Evolutionary conservation across 2,888 invertebrate genomes (phyloP).

Genomic region (Eupithecia subumbrata): DNA sequence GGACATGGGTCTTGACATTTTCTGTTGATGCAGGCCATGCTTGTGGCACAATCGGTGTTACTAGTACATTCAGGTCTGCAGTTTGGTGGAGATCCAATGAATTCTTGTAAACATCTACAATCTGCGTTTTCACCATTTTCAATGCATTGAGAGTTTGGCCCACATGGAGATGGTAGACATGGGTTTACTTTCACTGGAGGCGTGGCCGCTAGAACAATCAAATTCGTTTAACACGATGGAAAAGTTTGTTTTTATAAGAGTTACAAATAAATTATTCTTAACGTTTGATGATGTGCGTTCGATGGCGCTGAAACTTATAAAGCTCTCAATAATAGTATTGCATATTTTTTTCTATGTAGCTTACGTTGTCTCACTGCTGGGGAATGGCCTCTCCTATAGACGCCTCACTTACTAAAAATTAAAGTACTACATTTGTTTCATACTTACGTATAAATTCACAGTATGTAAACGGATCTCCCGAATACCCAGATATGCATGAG

Average conservation of each 20-base stretch:
- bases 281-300: not conserved
- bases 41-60: slow-evolving; percentile 86
- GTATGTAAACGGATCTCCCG: slow-evolving; percentile 89
- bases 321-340: not conserved
- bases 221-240: not conserved
- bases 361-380: too few species aligned
- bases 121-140: slow-evolving; percentile 84
- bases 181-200: slow-evolving; percentile 76
- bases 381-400: not conserved
- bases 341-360: not conserved
- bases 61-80: slow-evolving; percentile 88
- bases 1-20: slow-evolving; percentile 89
- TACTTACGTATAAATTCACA: slow-evolving; percentile 83
- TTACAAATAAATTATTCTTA: not conserved
- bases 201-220: slow-evolving; percentile 56
- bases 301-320: not conserved
- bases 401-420: not conserved
- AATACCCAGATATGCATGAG: slow-evolving; percentile 85
- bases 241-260: not conserved
- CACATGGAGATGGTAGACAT: slow-evolving; percentile 87
- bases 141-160: slow-evolving; percentile 86
- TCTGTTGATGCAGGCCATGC: slow-evolving; percentile 87
- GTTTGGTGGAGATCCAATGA: slow-evolving; percentile 85
- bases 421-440: not conserved
- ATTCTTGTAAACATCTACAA: slow-evolving; percentile 87